phyloP scores from a whole-genome alignment of 2,888 invertebrate species.

The Oscheius onirici region DNA sequence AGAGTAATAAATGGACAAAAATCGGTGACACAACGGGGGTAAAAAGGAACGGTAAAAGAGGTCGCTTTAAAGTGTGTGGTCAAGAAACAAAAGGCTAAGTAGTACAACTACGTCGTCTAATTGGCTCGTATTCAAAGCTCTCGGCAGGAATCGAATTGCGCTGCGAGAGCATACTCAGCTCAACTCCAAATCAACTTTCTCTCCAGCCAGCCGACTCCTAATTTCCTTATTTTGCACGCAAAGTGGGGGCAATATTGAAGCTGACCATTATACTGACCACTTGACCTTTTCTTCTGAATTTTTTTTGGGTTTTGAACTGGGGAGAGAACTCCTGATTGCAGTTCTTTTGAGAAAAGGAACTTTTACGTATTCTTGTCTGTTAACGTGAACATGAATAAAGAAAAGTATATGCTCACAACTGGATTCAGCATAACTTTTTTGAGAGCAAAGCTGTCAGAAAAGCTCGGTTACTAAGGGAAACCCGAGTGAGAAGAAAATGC shows the following conservation, averaged over 20 bases:
- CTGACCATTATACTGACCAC: not conserved
- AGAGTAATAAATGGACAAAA: not conserved
- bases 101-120: slow-evolving; percentile 27
- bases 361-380: too few species aligned
- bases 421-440: too few species aligned
- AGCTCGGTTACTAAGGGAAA: too few species aligned
- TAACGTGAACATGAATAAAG: too few species aligned
- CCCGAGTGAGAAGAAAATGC: too few species aligned
- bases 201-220: slow-evolving; percentile 11
- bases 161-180: slow-evolving; percentile 20
- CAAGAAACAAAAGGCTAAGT: slow-evolving; percentile 8
- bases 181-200: slow-evolving; percentile 27
- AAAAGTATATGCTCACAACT: too few species aligned
- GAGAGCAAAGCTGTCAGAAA: too few species aligned
- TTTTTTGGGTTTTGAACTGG: not conserved
- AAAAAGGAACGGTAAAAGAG: not conserved
- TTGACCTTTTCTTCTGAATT: not conserved
- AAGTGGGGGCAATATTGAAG: not conserved
- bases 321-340: too few species aligned
- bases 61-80: too few species aligned
- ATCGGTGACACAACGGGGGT: too few species aligned
- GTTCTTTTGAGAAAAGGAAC: too few species aligned
- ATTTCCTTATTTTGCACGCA: slow-evolving; percentile 15
- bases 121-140: slow-evolving; percentile 31
- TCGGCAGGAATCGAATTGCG: slow-evolving; percentile 32